A percentile compares a stretch with the other conserved stretches of the same genome.
These are phyloP conservation scores for Erythrolamprus reginae DNA, from an alignment of 2,113 vertebrate species.

Conservation along the genomic window DNA sequence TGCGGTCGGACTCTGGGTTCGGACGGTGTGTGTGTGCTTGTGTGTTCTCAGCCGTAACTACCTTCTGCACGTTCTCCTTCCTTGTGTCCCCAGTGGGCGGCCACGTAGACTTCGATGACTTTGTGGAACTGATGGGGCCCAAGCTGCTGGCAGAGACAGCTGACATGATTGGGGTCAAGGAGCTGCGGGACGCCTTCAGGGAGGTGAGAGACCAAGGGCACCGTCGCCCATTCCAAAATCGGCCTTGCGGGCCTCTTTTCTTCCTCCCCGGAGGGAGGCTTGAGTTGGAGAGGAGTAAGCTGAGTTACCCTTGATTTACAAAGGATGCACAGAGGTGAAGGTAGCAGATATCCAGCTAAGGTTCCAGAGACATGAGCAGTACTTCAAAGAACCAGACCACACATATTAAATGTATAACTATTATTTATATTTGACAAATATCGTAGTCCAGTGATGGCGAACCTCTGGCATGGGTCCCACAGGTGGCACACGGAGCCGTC, in stretches of 20 bases:
- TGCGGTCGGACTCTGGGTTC: background rate
- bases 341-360: no score
- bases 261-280: background rate
- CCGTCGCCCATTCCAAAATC: background rate
- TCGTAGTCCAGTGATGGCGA: no score
- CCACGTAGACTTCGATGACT: slow-evolving; percentile 98
- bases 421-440: no score
- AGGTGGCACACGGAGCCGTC: no score
- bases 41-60: background rate
- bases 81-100: slow-evolving; percentile 82
- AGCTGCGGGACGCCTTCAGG: slow-evolving; percentile 93
- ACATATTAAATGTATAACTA: no score
- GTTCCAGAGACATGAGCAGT: no score
- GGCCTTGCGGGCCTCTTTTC: background rate
- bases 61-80: slow-evolving; percentile 37
- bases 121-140: slow-evolving; percentile 97
- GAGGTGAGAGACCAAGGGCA: slow-evolving; percentile 71
- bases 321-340: no score
- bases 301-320: no score
- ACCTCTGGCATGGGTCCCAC: no score
- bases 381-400: no score
- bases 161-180: slow-evolving; percentile 98
- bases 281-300: no score
- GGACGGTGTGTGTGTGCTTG: no score
- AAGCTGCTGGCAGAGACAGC: slow-evolving; percentile 97